Conservation (phyloP, 2,797 vertebrate genomes). For the Thaleichthys pacificus region DNA sequence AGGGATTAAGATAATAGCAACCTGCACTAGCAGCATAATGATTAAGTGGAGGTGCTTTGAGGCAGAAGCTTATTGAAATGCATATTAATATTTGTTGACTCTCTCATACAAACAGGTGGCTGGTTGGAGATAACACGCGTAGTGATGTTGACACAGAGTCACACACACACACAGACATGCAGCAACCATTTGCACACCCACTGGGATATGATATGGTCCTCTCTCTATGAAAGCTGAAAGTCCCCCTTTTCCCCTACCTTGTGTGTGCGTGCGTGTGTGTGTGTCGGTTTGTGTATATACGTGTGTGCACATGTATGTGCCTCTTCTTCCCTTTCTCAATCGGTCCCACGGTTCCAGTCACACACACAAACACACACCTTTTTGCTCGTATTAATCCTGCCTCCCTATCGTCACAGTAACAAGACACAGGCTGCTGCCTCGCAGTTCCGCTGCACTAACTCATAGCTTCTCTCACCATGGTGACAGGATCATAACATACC, state of each 20-base stretch:
- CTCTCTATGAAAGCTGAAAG: background rate
- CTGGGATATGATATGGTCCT: background rate
- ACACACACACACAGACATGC: background rate
- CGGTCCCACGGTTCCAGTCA: background rate
- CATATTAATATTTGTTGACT: background rate
- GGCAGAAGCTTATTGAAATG: background rate
- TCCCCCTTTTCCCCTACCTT: background rate
- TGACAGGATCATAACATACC: slow-evolving; percentile 28
- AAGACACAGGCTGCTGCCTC: slow-evolving; percentile 37
- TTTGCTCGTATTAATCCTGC: background rate
- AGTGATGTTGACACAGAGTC: background rate
- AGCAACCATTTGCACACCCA: background rate
- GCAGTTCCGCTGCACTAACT: slow-evolving; percentile 22
- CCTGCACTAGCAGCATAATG: background rate
- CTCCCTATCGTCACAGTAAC: slow-evolving; percentile 47
- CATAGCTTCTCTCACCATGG: slow-evolving; percentile 32
- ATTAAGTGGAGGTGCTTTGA: background rate
- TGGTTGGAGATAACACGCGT: background rate
- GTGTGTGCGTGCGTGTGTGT: background rate
- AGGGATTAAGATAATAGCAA: background rate
- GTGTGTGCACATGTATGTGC: background rate
- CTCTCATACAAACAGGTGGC: background rate
- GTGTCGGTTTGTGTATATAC: too few relatives aligned
- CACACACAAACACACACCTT: slow-evolving; percentile 1
- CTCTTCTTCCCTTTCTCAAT: background rate